Evolutionary conservation across 2,113 vertebrate genomes (phyloP).

Genomic region (Phodopus roborovskii): DNA sequence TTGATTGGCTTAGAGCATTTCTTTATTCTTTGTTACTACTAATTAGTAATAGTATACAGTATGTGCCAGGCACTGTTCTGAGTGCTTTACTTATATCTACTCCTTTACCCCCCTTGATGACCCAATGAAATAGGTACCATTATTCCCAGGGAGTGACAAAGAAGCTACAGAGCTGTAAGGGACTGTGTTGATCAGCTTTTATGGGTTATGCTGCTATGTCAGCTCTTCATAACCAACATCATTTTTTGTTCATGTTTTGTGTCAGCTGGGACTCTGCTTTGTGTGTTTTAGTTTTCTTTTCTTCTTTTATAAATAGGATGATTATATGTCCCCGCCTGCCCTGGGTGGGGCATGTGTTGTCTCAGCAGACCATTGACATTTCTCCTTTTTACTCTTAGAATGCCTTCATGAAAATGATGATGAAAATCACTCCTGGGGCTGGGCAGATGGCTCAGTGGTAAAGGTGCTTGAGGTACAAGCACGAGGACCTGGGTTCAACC

Average conservation of each 20-base stretch:
- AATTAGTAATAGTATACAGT: background rate
- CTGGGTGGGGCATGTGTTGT: background rate
- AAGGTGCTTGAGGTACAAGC: background rate
- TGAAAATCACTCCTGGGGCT: background rate
- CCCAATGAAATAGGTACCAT: rapidly evolving
- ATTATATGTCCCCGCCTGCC: rapidly evolving
- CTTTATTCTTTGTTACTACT: background rate
- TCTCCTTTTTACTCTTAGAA: background rate
- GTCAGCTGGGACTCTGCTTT: background rate
- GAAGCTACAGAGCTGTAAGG: background rate
- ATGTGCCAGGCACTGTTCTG: background rate
- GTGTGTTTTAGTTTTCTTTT: background rate
- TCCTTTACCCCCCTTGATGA: background rate
- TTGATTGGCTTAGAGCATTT: background rate
- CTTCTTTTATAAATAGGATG: background rate
- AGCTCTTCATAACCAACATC: background rate
- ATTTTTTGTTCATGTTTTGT: background rate
- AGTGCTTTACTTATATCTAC: background rate
- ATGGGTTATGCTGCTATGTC: background rate
- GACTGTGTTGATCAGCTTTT: background rate
- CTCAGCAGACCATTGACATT: background rate
- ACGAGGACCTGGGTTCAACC: background rate
- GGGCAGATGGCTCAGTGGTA: background rate
- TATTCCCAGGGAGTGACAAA: background rate
- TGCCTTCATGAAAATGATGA: background rate